Evolutionary conservation across 2,888 invertebrate species (phyloP).

Genomic region (Stenotaenia linearis): DNA sequence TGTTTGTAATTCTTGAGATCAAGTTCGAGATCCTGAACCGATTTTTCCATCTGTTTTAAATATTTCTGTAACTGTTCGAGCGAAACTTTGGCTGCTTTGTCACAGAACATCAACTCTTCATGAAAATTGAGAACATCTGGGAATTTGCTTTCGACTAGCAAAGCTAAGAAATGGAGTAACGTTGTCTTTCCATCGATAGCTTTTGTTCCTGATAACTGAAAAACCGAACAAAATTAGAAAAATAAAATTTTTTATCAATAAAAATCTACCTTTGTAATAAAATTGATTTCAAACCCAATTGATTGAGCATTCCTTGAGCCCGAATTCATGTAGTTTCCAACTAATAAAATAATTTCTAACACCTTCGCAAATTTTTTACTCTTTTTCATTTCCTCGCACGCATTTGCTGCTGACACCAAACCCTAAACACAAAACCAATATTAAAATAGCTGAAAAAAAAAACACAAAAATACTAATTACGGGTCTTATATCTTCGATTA

Average conservation of each 20-base stretch:
- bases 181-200: slow-evolving; percentile 89
- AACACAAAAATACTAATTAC: slow-evolving; percentile 49
- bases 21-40: slow-evolving; percentile 79
- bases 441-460: slow-evolving; percentile 26
- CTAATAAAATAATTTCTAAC: slow-evolving; percentile 75
- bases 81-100: slow-evolving; percentile 65
- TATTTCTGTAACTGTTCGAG: slow-evolving; percentile 49
- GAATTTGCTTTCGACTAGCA: slow-evolving; percentile 79
- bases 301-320: slow-evolving; percentile 90
- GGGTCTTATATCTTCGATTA: slow-evolving; percentile 80
- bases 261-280: slow-evolving; percentile 72
- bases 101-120: slow-evolving; percentile 85
- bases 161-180: slow-evolving; percentile 82
- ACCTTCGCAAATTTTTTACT: slow-evolving; percentile 86
- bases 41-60: slow-evolving; percentile 77
- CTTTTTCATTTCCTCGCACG: slow-evolving; percentile 85
- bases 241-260: not conserved
- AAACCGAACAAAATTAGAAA: slow-evolving; percentile 19
- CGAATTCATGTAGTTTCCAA: slow-evolving; percentile 96
- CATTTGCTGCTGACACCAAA: slow-evolving; percentile 89
- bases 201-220: slow-evolving; percentile 57
- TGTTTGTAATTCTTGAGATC: slow-evolving; percentile 80
- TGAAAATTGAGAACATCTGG: slow-evolving; percentile 75
- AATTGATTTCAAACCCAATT: slow-evolving; percentile 94
- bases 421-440: slow-evolving; percentile 54